Evolutionary conservation across 2,113 vertebrate species (phyloP).

Genomic region (Chaenocephalus aceratus): DNA sequence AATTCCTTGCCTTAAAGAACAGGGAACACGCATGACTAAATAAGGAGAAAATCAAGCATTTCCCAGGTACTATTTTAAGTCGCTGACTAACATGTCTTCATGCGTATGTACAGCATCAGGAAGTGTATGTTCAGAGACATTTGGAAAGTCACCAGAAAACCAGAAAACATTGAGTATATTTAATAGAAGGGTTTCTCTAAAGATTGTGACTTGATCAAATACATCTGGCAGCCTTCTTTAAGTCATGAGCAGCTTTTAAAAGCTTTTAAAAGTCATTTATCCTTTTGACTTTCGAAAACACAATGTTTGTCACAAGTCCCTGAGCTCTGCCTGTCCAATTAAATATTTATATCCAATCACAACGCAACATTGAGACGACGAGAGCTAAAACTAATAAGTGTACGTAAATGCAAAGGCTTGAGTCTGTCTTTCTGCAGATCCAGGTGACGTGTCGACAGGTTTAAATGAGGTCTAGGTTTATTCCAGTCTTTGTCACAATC

Average conservation of each 20-base stretch:
- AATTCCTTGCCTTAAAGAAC: neutral
- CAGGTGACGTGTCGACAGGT: neutral
- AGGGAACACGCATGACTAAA: neutral
- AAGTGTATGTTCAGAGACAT: too few species aligned
- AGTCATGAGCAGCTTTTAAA: too few species aligned
- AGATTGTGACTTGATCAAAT: neutral
- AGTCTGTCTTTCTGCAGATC: neutral
- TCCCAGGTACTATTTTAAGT: neutral
- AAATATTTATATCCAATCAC: neutral
- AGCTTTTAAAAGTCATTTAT: too few species aligned
- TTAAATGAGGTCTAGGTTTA: neutral
- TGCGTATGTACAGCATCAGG: neutral
- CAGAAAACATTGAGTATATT: neutral
- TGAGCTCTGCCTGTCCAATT: neutral
- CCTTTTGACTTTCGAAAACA: too few species aligned
- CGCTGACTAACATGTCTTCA: neutral
- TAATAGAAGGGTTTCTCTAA: neutral
- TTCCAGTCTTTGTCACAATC: conserved; percentile 1
- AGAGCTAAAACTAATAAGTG: neutral
- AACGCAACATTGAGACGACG: neutral
- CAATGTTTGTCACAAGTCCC: neutral
- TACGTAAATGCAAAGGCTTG: neutral
- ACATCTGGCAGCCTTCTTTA: neutral
- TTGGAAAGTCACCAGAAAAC: neutral
- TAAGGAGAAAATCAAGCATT: neutral